A percentile compares a stretch with the other conserved stretches of the same genome.
Conservation (phyloP, 2,113 vertebrate genomes). For the Calyptommatus sinebrachiatus region DNA sequence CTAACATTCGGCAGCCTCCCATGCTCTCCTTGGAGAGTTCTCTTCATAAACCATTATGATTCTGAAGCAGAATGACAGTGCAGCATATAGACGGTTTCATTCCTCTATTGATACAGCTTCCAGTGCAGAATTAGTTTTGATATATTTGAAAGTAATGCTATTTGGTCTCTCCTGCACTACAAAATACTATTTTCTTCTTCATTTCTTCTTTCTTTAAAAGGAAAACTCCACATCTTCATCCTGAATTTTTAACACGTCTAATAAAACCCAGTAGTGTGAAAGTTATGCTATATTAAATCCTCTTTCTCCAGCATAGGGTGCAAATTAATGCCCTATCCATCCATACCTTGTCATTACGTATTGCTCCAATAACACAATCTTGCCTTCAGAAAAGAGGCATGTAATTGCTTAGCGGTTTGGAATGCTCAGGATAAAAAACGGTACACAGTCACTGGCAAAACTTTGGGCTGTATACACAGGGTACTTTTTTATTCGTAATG, state of each 20-base stretch:
- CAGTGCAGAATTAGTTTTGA: accelerated
- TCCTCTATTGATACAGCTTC: background rate
- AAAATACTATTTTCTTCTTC: background rate
- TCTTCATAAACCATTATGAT: background rate
- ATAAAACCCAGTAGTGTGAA: conserved; percentile 51
- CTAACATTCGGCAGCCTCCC: background rate
- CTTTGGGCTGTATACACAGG: too few species aligned
- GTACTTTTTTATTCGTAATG: too few species aligned
- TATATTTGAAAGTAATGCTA: background rate
- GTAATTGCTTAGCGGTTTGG: too few species aligned
- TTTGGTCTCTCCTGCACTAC: accelerated
- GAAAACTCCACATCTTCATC: conserved; percentile 1
- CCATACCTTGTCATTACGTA: conserved; percentile 37
- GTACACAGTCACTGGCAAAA: too few species aligned
- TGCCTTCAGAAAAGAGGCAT: background rate
- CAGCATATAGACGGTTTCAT: accelerated
- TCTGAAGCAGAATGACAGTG: background rate
- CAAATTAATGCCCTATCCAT: conserved; percentile 60
- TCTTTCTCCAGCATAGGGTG: conserved; percentile 43
- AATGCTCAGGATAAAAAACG: too few species aligned
- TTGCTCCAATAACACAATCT: conserved; percentile 53
- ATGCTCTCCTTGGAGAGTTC: background rate
- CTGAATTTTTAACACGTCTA: conserved; percentile 59
- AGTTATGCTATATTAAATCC: conserved; percentile 54
- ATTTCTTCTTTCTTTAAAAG: background rate